These are phyloP conservation scores for Apotomis turbidana DNA, from an alignment of 2,888 invertebrate species.

Conservation along the genomic window DNA sequence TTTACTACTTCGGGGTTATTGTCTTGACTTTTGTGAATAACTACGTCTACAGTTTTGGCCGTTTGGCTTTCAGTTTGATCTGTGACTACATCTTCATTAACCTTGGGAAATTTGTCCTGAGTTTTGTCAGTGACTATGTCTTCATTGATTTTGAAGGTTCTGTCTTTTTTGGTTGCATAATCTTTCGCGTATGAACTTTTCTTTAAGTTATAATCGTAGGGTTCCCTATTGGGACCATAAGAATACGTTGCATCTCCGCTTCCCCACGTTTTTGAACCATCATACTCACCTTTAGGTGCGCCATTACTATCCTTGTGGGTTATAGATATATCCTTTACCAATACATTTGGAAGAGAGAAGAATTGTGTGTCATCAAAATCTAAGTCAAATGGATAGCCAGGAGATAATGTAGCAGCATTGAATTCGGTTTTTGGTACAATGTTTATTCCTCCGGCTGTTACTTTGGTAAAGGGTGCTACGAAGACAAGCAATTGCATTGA, in stretches of 20 bases:
- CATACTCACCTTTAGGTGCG: slow-evolving; percentile 51
- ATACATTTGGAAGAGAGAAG: slow-evolving; percentile 68
- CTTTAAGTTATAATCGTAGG: slow-evolving; percentile 42
- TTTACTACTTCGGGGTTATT: not conserved
- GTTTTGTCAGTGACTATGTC: slow-evolving; percentile 17
- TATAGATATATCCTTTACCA: slow-evolving; percentile 66
- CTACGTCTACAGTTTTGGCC: too few relatives aligned
- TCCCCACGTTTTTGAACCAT: slow-evolving; percentile 54
- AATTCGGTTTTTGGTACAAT: slow-evolving; percentile 70
- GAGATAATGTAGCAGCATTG: slow-evolving; percentile 73
- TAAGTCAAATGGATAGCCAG: slow-evolving; percentile 90
- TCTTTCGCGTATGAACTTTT: slow-evolving; percentile 51
- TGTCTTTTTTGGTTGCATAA: slow-evolving; percentile 43
- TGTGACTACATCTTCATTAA: too few relatives aligned
- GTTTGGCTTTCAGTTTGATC: too few relatives aligned
- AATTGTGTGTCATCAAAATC: slow-evolving; percentile 77
- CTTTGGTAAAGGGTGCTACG: slow-evolving; percentile 80
- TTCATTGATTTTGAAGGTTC: too few relatives aligned
- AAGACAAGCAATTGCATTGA: slow-evolving; percentile 86
- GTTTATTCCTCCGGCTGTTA: slow-evolving; percentile 56
- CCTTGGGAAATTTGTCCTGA: not conserved
- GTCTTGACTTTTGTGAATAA: too few relatives aligned
- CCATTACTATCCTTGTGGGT: slow-evolving; percentile 63
- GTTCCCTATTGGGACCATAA: slow-evolving; percentile 45
- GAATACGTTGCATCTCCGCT: slow-evolving; percentile 49